phyloP scores from a whole-genome alignment of 1,140 invertebrate genomes.

The Bombus superbus region DNA sequence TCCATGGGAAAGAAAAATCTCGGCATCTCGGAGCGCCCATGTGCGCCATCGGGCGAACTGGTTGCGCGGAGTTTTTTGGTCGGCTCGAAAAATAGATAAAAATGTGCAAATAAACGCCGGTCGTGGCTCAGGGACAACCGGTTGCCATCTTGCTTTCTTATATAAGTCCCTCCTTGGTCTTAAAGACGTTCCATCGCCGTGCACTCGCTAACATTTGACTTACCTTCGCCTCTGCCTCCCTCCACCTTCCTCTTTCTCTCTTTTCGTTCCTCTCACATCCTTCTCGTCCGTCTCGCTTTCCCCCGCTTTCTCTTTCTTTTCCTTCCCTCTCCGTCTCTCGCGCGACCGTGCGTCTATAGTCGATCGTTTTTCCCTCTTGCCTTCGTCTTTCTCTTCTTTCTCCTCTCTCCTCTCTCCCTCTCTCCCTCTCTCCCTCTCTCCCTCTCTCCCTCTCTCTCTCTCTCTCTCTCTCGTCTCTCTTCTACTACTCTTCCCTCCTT shows the following conservation, averaged over 20 bases:
- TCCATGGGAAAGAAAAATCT: constrained; percentile 62
- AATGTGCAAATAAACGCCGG: constrained; percentile 81
- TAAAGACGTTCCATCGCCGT: constrained; percentile 76
- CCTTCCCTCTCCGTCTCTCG: neutral
- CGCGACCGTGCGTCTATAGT: constrained; percentile 10
- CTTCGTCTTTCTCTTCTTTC: neutral
- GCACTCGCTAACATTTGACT: constrained; percentile 74
- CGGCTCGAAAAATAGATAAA: constrained; percentile 82
- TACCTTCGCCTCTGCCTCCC: constrained; percentile 60
- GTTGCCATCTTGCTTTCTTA: constrained; percentile 83
- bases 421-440: neutral
- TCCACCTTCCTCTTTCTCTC: constrained; percentile 49
- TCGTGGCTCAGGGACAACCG: constrained; percentile 81
- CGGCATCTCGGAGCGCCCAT: constrained; percentile 39
- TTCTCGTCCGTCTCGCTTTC: constrained; percentile 12
- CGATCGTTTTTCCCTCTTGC: constrained; percentile 39
- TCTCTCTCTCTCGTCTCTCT: neutral
- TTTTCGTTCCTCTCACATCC: constrained; percentile 42
- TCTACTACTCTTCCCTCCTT: neutral
- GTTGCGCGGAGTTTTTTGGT: constrained; percentile 76
- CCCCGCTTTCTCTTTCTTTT: constrained; percentile 28
- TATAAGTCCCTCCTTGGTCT: constrained; percentile 80
- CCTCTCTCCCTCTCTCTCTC: neutral
- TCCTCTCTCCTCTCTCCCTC: neutral
- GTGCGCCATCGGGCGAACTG: constrained; percentile 64